A percentile compares a stretch with the other conserved stretches of the same genome.
Conservation (phyloP, 2,113 vertebrate genomes). For the Catharus fuscescens region DNA sequence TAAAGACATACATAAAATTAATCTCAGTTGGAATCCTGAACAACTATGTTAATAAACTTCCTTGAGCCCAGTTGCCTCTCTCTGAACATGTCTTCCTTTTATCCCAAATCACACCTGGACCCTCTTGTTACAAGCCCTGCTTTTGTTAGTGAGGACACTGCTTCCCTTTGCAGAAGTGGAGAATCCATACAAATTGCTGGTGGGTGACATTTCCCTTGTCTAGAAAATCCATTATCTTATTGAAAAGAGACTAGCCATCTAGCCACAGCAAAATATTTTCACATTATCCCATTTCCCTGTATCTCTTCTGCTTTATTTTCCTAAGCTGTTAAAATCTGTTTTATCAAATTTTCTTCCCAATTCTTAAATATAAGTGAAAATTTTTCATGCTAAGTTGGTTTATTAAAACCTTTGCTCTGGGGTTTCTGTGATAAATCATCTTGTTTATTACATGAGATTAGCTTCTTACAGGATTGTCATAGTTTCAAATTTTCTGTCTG, state of each 20-base stretch:
- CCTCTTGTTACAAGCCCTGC: not conserved
- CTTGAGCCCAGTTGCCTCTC: not conserved
- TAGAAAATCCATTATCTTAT: not conserved
- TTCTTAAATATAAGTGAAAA: not conserved
- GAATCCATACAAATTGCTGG: not conserved
- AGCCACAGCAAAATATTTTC: not conserved
- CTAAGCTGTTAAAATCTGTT: not conserved
- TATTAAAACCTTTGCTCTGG: not conserved
- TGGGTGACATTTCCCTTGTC: not conserved
- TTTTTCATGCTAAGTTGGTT: not conserved
- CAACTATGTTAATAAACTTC: not conserved
- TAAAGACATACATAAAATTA: not conserved
- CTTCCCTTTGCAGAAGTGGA: not conserved
- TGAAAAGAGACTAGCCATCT: not conserved
- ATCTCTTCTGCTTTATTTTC: not conserved
- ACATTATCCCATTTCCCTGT: not conserved
- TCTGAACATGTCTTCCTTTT: not conserved
- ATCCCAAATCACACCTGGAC: not conserved
- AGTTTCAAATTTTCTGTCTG: not conserved
- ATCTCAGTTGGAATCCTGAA: not conserved
- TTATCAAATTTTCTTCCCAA: not conserved
- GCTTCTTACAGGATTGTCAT: not conserved
- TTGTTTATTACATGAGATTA: not conserved
- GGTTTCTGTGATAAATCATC: not conserved
- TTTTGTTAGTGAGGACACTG: not conserved